Evolutionary conservation across 2,797 vertebrate species (phyloP), one percentile per base, ranked within the genome.

Genomic region (Pangasius mekongensis): DNA sequence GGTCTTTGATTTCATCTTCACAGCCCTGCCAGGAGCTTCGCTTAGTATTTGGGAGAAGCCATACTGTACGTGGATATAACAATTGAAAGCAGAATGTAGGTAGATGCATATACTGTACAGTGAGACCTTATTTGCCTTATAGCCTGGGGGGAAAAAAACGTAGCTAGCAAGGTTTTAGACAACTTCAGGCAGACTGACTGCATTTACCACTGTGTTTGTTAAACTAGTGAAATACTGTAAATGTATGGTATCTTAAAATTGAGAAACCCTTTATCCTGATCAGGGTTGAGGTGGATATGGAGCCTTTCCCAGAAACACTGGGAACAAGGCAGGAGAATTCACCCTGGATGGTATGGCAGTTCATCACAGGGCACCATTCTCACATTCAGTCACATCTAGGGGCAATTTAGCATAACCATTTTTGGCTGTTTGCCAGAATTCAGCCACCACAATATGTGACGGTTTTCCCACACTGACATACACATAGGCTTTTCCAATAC

Each of bases 1-100:
- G 78, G 83, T 77, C 87, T 78, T 88, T 64, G 14, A 56, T 52
- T 64, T 84, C n/a, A 66, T 76, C 39, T 73, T 84, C 81, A 56
- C 36, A 43, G 13, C 56, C 4, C 8, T 81, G 83, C 71, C 80
- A 52, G 76, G 66, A 81, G 36, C 30, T 74, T 77, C 4, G n/a
- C 80, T 67, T 83, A 67, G 49, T 49, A 64, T 77, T 36, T 64
- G 10, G 67, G 27, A 43, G 47, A 33, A 83, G 78, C 18, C 43
- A 27, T 64, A 20, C 9, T 84, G 18, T 60, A 10, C 33, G 5
- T 27, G 9, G 36, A 73, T 84, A 36, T 22, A 84, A 84, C 49
- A 49, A 49, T 22, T 36, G 49, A 52, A 49, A 84, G 66, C 4
- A 67, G 62, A 69, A 13, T 16, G 18, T 69, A 2, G 27, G 9